These are phyloP conservation scores for Cryptomyrus ogoouensis DNA, from an alignment of 2,113 vertebrate species.

Conservation along the genomic window DNA sequence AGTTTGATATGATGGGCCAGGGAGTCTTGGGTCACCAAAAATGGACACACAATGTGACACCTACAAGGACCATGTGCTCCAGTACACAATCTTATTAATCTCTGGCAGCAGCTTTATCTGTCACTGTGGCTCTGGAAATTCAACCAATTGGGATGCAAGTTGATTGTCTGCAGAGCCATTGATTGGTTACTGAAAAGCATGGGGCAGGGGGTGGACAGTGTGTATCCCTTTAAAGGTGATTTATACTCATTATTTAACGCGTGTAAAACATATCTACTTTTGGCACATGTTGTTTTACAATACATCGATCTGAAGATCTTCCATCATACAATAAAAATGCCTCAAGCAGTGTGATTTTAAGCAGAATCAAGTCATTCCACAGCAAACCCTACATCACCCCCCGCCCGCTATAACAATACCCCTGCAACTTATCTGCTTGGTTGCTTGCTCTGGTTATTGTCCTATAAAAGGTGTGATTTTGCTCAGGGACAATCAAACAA, in stretches of 20 bases:
- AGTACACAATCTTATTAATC: slow-evolving; percentile 51
- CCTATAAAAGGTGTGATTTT: slow-evolving; percentile 45
- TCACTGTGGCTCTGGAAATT: slow-evolving; percentile 49
- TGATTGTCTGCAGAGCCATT: slow-evolving; percentile 59
- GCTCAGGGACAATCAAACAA: slow-evolving; percentile 71
- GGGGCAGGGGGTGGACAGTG: slow-evolving; percentile 24
- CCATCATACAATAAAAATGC: background rate
- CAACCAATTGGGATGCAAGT: slow-evolving; percentile 55
- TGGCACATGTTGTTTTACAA: background rate
- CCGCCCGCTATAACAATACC: slow-evolving; percentile 40
- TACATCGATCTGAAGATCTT: background rate
- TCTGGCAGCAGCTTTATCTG: slow-evolving; percentile 46
- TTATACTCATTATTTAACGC: background rate
- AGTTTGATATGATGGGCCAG: slow-evolving; percentile 1
- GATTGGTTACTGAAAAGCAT: slow-evolving; percentile 19
- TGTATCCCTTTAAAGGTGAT: slow-evolving; percentile 34
- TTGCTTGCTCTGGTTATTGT: slow-evolving; percentile 40
- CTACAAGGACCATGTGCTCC: background rate
- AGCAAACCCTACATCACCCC: slow-evolving; percentile 26
- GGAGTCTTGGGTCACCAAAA: background rate
- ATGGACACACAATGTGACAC: background rate
- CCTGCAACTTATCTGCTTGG: slow-evolving; percentile 45
- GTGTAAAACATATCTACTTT: background rate
- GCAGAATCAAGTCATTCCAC: slow-evolving; percentile 38
- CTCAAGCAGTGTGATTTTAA: slow-evolving; percentile 10